Base-by-base conservation (phyloP, 2,797 vertebrate genomes). In the Lindbergichthys nudifrons region DNA sequence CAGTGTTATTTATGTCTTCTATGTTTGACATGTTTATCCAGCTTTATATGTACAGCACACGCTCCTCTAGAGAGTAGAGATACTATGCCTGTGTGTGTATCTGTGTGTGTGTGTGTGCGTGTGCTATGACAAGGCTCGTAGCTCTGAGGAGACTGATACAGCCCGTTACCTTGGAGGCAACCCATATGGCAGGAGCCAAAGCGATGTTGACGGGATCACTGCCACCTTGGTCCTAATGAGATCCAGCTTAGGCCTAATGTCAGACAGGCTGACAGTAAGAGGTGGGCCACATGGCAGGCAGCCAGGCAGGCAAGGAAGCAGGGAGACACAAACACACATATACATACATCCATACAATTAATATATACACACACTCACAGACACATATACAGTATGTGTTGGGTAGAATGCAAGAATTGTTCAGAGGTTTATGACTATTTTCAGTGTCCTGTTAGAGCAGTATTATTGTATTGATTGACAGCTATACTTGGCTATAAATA, bases 161-260 rank as follows among this genome's bases (percentile, higher is more conserved):
- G 87, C 80, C 84, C 23, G 88, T 92, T 93, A 89, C 89, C 89
- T 90, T 93, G 91, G 92, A 92, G 91, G 89, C 88, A 83, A 90
- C 91, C 92, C 90, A 92, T 92, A 92, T 91, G 92, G 91, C 88
- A 88, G 86, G 87, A 93, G 92, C 86, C 89, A 91, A 89, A 92
- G 91, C 65, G 81, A 89, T 90, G 91, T 92, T 89, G 92, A 92
- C 87, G 87, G 93, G 91, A 94, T 95, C 92, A 91, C 88, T 93
- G 93, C 92, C 93, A 94, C 90, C 92, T 92, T 91, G 89, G 87
- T 92, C 89, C 93, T 94, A 95, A 95, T 93, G 91, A 95, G 93
- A 95, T 94, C 92, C 93, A 93, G 92, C 92, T 94, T 94, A 93
- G 91, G 86, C 88, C 88, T 90, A 88, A 92, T 92, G 93, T 94